Base-by-base conservation (phyloP, 1,140 invertebrate species). In the Harpegnathos saltator region DNA sequence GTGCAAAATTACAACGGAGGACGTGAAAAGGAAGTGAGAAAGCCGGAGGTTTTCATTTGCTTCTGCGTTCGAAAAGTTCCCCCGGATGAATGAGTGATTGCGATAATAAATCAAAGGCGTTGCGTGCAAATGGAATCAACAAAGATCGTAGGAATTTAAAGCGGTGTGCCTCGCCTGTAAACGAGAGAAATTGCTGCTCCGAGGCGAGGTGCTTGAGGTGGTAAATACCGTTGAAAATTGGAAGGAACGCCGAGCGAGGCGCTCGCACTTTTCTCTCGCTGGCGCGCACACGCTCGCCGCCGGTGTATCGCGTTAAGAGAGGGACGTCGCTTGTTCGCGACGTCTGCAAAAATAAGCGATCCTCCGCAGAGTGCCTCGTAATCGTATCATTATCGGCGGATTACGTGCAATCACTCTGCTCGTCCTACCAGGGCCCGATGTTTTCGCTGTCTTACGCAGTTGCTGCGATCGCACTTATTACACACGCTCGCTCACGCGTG, bases 301-400 rank as follows among this genome's bases (percentile, higher is more conserved):
- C 38, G 38, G 38, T 44, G 38, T 44, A 44, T 44, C 38, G 38
- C 9, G 38, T 44, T 9, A 44, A 11, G 38, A 44, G 38, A 44
- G 38, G 33, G 38, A 9, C 38, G 38, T 44, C 38, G 38, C 38
- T 44, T 44, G n/a, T 78, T 50, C 7, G 14, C 68, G 26, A 14
- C 48, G 68, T 82, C 17, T 5, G 26, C 15, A 83, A 86, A 78
- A 86, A 69, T 72, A 24, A 12, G 17, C 12, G 12, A 17, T 44
- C 9, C 38, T 59, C 59, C 24, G 26, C 59, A 19, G 1, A 48
- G 17, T 33, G 7, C 50, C 4, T 11, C 17, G 66, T 50, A 77
- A 85, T 66, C 26, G 22, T 17, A 17, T 65, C 22, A 61, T 83
- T 77, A 83, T 87, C 68, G 56, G 14, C 19, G 38, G n/a, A 77